Conservation (phyloP, 2,797 vertebrate genomes). For the Channallabes apus region DNA sequence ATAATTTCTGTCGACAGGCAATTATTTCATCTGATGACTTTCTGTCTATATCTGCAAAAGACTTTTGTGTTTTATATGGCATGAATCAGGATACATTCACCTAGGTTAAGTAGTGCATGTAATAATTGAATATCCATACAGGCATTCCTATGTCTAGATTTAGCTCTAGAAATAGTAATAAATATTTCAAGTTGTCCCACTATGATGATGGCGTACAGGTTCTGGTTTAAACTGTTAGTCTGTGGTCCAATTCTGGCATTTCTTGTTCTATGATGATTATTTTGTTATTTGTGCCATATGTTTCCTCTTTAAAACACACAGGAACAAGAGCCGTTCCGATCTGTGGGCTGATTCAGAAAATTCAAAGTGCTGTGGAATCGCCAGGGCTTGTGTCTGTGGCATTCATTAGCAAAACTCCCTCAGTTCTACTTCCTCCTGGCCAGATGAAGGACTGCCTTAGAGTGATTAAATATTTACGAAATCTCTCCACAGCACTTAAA, state of each 20-base stretch:
- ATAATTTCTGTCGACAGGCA: slow-evolving; percentile 24
- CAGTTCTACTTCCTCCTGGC: slow-evolving; percentile 45
- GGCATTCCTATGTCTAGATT: not conserved
- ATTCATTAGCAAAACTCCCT: slow-evolving; percentile 48
- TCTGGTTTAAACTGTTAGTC: not conserved
- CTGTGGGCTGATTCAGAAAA: slow-evolving; percentile 34
- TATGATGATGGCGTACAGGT: not conserved
- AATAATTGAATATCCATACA: not conserved
- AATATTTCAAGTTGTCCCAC: slow-evolving; percentile 18
- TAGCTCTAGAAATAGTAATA: slow-evolving; percentile 6
- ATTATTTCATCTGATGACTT: slow-evolving; percentile 14
- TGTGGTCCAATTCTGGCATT: not conserved
- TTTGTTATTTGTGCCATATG: not conserved
- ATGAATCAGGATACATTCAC: slow-evolving; percentile 9
- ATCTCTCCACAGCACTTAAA: slow-evolving; percentile 43
- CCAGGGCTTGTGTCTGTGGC: slow-evolving; percentile 46
- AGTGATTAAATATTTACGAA: slow-evolving; percentile 58
- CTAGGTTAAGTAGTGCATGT: slow-evolving; percentile 3
- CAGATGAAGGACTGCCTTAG: slow-evolving; percentile 51
- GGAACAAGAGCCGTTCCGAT: not conserved
- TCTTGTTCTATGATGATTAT: slow-evolving; percentile 1
- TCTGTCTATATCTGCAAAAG: slow-evolving; percentile 12
- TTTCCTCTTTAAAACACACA: slow-evolving; percentile 14
- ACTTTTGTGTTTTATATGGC: not conserved
- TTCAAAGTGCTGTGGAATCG: slow-evolving; percentile 33